phyloP scores from a whole-genome alignment of 2,113 vertebrate genomes.

The Podarcis muralis region DNA sequence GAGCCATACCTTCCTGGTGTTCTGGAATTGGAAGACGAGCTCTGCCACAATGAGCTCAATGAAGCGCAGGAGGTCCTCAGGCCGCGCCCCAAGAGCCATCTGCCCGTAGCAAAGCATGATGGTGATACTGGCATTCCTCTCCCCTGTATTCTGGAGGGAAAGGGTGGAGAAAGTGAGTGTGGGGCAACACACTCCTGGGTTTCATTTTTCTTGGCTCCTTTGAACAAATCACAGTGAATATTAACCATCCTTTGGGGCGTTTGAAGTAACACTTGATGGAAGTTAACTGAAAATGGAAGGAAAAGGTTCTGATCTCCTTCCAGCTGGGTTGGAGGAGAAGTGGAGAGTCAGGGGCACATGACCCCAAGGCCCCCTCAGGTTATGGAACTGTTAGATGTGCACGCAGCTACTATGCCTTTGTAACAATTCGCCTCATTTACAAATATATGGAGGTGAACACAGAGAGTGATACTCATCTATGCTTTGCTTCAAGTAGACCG shows the following conservation, averaged over 20 bases:
- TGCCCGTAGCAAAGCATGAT: not conserved
- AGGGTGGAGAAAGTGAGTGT: too few relatives aligned
- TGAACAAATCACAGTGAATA: too few relatives aligned
- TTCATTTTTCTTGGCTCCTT: not conserved
- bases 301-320: not conserved
- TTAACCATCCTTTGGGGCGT: too few relatives aligned
- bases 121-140: not conserved
- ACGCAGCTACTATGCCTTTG: too few relatives aligned
- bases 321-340: not conserved
- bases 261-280: too few relatives aligned
- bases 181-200: too few relatives aligned
- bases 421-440: too few relatives aligned
- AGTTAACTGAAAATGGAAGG: not conserved
- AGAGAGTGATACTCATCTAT: too few relatives aligned
- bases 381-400: not conserved
- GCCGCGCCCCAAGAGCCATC: not conserved
- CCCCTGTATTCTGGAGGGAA: not conserved
- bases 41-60: not conserved
- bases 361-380: not conserved
- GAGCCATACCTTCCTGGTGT: not conserved
- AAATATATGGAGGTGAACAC: too few relatives aligned
- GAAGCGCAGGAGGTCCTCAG: not conserved
- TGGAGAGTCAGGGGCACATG: not conserved
- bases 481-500: too few relatives aligned
- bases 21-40: not conserved